Conservation (phyloP, 2,797 vertebrate genomes). For the Sphenopsis melanotis region DNA sequence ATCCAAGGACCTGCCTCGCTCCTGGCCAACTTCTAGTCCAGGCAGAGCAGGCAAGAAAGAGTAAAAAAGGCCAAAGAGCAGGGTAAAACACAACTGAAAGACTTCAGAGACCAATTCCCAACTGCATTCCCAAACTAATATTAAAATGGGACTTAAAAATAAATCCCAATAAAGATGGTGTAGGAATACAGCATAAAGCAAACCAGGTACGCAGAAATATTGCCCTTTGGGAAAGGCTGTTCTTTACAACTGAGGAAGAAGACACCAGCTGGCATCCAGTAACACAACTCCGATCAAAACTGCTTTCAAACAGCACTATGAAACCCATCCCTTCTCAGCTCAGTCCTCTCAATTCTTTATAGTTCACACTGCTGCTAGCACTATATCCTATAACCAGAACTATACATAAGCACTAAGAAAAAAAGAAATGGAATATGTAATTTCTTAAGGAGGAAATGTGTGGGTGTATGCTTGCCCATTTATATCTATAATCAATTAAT, state of each 20-base stretch:
- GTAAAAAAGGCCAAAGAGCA: neutral
- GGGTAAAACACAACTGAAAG: neutral
- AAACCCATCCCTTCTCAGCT: neutral
- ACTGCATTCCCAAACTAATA: neutral
- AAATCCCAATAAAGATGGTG: neutral
- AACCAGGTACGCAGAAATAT: neutral
- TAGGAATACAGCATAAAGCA: neutral
- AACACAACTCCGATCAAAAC: rapidly evolving
- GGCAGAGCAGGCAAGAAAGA: neutral
- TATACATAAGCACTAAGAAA: neutral
- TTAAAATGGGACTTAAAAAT: neutral
- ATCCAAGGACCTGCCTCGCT: neutral
- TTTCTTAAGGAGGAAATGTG: neutral
- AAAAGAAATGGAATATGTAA: neutral
- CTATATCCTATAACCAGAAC: neutral
- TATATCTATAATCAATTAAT: neutral
- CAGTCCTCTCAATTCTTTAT: neutral
- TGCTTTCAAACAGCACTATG: neutral
- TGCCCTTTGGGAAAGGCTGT: neutral
- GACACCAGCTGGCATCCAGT: neutral
- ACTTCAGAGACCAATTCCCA: neutral
- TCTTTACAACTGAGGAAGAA: neutral
- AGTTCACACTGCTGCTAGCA: neutral
- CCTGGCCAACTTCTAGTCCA: neutral
- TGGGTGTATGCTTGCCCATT: neutral